Base-by-base conservation (phyloP, 2,888 invertebrate species). In the Erynnis tages region DNA sequence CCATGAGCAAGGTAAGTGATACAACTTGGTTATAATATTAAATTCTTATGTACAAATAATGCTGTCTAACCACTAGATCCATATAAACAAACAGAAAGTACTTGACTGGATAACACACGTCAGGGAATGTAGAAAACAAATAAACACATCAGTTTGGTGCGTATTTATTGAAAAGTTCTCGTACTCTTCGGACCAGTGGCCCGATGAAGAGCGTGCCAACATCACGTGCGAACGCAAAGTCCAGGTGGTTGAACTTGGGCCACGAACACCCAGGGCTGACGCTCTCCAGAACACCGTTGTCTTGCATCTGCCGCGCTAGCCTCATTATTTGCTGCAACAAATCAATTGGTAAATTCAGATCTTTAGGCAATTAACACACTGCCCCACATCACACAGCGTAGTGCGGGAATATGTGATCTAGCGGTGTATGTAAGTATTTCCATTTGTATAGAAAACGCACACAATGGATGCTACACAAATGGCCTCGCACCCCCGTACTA, bases 211-310 rank as follows among this genome's bases (percentile, higher is more conserved):
- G 58, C 14, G 60, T 73, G 1, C 82, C 82, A 0, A 90, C 69
- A 45, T 90, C 82, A 53, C 81, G 86, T 1, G 90, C 89, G 45
- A 82, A 82, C 0, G 73, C 66, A 43, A 90, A 87, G 69, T 90
- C 90, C 2, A 89, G 35, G 52, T 90, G 90, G 67, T 89, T 90
- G 65, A 89, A 87, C 57, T 85, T 89, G 0, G 82, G 79, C 84
- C 86, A 89, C 1, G 66, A 53, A 40, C 81, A 79, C 0, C 73
- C 76, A 0, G 80, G 74, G 11, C 68, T 59, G 0, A 81, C 55
- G 0, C 68, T 69, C 55, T 85, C 82, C 25, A 85, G 62, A 29
- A 73, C 63, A 0, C 85, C 83, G 0, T 59, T 76, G n/a, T 58
- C 54, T 21, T 72, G 73, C 2, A 90, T 65, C 21, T 71, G 63